Conservation (phyloP, 1,140 invertebrate species). For the Dendroctonus valens region DNA sequence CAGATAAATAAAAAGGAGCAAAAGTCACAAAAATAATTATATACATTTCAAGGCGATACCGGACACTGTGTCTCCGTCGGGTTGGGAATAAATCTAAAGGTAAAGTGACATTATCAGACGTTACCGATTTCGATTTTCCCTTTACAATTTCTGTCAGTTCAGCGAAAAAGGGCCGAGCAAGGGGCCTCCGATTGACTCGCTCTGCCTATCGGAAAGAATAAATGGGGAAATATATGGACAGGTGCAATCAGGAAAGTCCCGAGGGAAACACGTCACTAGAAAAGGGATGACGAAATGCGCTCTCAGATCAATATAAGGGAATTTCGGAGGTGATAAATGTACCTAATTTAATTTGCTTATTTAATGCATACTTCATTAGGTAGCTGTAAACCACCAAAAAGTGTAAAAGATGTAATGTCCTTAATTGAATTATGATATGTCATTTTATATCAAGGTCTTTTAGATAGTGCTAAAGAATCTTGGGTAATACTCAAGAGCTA, state of each 20-base stretch:
- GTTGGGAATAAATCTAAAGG: constrained; percentile 47
- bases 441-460: no score
- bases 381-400: no score
- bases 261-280: constrained; percentile 45
- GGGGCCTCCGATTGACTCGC: constrained; percentile 31
- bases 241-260: constrained; percentile 47
- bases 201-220: constrained; percentile 36
- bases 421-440: no score
- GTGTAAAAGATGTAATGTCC: no score
- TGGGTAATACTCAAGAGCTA: no score
- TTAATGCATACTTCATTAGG: no score
- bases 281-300: constrained; percentile 33
- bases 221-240: constrained; percentile 47
- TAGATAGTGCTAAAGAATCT: no score
- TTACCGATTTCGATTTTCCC: constrained; percentile 42
- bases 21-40: constrained; percentile 26
- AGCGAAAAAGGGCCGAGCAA: constrained; percentile 43
- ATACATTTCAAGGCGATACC: constrained; percentile 29
- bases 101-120: constrained; percentile 46
- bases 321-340: neutral
- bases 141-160: constrained; percentile 44
- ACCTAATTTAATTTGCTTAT: no score
- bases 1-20: constrained; percentile 4
- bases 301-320: constrained; percentile 40
- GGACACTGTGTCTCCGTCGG: constrained; percentile 30